phyloP scores from a whole-genome alignment of 2,113 vertebrate genomes.

The Hippocampus mohnikei region DNA sequence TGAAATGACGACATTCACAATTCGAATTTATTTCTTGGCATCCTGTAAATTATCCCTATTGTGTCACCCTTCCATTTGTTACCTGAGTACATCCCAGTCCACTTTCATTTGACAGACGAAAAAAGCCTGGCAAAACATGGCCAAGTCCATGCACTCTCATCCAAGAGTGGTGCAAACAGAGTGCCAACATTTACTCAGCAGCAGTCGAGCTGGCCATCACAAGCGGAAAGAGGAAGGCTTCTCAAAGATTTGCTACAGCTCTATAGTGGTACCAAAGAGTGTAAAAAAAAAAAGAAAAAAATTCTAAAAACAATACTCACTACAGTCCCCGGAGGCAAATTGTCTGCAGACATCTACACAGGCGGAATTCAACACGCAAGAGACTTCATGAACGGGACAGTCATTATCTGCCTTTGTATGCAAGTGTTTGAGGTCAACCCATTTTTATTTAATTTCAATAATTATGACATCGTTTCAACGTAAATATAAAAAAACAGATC shows the following conservation, averaged over 20 bases:
- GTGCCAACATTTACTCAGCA: conserved; percentile 14
- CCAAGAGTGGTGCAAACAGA: conserved; percentile 7
- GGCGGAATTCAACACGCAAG: no score
- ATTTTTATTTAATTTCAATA: no score
- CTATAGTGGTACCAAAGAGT: background rate
- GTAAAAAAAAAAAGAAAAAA: no score
- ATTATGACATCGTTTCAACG: no score
- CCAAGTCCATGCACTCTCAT: background rate
- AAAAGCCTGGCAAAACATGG: conserved; percentile 45
- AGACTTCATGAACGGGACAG: conserved; percentile 3
- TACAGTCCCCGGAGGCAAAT: no score
- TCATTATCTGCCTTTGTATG: no score
- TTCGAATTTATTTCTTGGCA: no score
- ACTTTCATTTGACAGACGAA: conserved; percentile 31
- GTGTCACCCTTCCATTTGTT: background rate
- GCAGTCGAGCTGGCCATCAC: conserved; percentile 56
- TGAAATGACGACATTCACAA: no score
- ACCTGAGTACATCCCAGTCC: conserved; percentile 49
- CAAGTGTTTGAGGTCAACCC: no score
- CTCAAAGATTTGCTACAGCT: conserved; percentile 22
- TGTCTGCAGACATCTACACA: no score
- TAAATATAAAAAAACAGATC: background rate
- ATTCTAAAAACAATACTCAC: no score
- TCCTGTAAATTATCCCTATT: background rate
- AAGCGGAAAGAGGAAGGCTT: conserved; percentile 29